These are phyloP conservation scores for Cyprinodon brontotheroides DNA, from an alignment of 2,113 vertebrate genomes.

Conservation along the genomic window DNA sequence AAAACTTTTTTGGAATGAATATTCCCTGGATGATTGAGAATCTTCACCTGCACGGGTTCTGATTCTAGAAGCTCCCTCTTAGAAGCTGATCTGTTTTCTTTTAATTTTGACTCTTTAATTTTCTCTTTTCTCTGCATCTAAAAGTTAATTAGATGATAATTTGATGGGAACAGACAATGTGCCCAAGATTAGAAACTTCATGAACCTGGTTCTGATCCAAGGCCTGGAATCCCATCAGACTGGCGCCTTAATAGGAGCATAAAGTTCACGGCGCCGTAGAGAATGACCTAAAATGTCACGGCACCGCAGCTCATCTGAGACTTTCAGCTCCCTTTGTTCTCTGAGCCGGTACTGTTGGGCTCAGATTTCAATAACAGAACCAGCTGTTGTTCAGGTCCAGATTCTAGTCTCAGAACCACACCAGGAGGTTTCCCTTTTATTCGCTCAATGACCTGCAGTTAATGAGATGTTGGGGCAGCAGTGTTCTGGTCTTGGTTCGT, in stretches of 20 bases:
- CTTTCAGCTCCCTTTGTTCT: background rate
- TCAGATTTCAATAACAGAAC: background rate
- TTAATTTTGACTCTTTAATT: background rate
- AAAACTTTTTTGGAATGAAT: no score
- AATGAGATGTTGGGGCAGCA: slow-evolving; percentile 22
- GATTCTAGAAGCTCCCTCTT: background rate
- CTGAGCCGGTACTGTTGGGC: background rate
- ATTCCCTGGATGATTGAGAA: no score
- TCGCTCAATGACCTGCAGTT: slow-evolving; percentile 15
- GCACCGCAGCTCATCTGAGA: background rate
- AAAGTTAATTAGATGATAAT: background rate
- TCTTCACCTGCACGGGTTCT: background rate
- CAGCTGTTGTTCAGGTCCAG: background rate
- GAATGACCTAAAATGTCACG: slow-evolving; percentile 25
- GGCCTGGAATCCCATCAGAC: slow-evolving; percentile 13
- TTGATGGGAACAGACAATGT: background rate
- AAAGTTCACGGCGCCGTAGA: slow-evolving; percentile 39
- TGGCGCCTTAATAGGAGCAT: background rate
- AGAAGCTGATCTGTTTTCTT: background rate
- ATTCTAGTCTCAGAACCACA: background rate
- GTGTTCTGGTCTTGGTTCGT: background rate
- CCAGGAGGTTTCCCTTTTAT: slow-evolving; percentile 6
- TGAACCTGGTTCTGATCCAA: slow-evolving; percentile 17
- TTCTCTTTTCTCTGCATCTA: background rate
- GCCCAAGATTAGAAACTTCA: background rate